Conservation (phyloP, 2,888 invertebrate species). For the Bugulina stolonifera region DNA sequence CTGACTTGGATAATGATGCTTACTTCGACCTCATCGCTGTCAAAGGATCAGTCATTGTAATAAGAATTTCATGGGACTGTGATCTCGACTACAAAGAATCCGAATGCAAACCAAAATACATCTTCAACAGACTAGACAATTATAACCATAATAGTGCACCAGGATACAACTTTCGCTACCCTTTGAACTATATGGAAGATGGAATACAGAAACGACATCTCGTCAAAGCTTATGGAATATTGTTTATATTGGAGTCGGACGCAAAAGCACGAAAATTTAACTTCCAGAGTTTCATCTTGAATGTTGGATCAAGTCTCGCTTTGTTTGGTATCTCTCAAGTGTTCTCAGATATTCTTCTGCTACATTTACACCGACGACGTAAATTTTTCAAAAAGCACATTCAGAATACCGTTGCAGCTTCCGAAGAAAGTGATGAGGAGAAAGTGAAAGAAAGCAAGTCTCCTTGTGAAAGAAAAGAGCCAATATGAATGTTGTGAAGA, state of each 20-base stretch:
- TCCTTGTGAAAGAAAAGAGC: no score
- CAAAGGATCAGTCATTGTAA: constrained; percentile 54
- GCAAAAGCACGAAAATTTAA: constrained; percentile 56
- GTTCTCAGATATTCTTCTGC: neutral
- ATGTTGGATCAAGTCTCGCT: constrained; percentile 57
- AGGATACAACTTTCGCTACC: constrained; percentile 35
- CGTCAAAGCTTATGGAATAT: constrained; percentile 55
- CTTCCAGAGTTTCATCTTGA: constrained; percentile 54
- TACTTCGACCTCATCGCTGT: constrained; percentile 33
- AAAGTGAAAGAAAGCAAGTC: no score
- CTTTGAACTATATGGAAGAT: constrained; percentile 49
- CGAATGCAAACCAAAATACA: constrained; percentile 54
- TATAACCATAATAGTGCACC: constrained; percentile 29
- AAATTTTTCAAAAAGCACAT: neutral
- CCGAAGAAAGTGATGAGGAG: no score
- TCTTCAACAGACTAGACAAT: constrained; percentile 54
- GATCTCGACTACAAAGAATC: constrained; percentile 53
- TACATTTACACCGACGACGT: neutral
- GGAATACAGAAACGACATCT: constrained; percentile 48
- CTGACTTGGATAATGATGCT: constrained; percentile 33
- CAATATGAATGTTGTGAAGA: no score
- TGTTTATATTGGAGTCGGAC: constrained; percentile 54
- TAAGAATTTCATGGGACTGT: constrained; percentile 56
- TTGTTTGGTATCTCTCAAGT: constrained; percentile 48
- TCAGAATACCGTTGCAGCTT: no score